Evolutionary conservation across 2,113 vertebrate species (phyloP).

Genomic region (Eulacestoma nigropectus): DNA sequence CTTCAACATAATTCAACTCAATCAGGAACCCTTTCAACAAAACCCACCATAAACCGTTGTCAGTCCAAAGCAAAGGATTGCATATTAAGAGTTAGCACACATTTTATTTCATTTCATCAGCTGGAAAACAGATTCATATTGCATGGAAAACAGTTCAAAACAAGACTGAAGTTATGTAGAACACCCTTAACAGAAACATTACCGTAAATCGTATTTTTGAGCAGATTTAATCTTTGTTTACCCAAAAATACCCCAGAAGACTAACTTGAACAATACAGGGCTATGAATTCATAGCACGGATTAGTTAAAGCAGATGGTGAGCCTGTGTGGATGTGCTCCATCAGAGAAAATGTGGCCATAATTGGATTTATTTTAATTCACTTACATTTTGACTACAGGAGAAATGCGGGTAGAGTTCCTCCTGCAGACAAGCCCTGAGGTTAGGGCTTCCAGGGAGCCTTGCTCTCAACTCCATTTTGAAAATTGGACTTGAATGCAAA

Average conservation of each 20-base stretch:
- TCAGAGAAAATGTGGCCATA: not conserved
- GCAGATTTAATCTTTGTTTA: constrained; percentile 35
- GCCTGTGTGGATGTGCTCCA: not conserved
- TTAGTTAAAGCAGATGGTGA: constrained; percentile 48
- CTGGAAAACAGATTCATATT: not conserved
- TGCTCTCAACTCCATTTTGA: not conserved
- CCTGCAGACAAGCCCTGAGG: not conserved
- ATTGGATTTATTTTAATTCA: constrained; percentile 43
- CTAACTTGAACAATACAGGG: not conserved
- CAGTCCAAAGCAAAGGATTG: not conserved
- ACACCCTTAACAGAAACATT: not conserved
- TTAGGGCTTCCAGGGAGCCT: not conserved
- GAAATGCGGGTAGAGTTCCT: not conserved
- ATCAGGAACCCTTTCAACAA: not conserved
- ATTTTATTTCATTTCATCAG: not conserved
- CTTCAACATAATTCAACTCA: not conserved
- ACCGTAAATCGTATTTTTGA: not conserved
- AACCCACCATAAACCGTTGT: not conserved
- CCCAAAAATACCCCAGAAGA: constrained; percentile 13
- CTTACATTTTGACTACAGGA: not conserved
- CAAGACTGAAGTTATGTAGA: not conserved
- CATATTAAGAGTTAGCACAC: not conserved
- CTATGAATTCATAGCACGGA: constrained; percentile 1
- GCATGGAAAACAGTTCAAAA: not conserved
- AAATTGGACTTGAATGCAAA: constrained; percentile 6